Percentiles rank a stretch among this genome's conserved stretches.
Evolutionary conservation across 2,113 vertebrate species (phyloP).

Genomic region (Lipotes vexillifer): DNA sequence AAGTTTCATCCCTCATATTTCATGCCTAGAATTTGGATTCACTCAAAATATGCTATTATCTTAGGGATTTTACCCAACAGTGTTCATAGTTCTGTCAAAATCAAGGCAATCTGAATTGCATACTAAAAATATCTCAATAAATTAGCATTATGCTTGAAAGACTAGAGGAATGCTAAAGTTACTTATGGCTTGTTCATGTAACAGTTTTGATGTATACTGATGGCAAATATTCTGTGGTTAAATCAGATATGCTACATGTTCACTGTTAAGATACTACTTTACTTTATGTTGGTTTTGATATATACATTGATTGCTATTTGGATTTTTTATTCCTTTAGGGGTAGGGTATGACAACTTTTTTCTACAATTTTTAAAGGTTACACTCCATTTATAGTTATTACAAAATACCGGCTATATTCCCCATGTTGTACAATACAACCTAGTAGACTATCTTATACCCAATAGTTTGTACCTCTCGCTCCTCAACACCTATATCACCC

Average conservation of each 20-base stretch:
- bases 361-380: not conserved
- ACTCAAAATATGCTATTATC: conserved; percentile 5
- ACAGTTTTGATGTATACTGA: not conserved
- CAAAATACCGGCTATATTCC: not conserved
- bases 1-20: not conserved
- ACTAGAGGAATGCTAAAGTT: not conserved
- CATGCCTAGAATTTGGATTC: conserved; percentile 11
- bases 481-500: not conserved
- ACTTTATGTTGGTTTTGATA: not conserved
- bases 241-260: not conserved
- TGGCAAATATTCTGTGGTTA: conserved; percentile 2
- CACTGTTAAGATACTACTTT: conserved; percentile 13
- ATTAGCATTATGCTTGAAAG: not conserved
- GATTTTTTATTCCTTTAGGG: not conserved
- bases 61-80: conserved; percentile 11
- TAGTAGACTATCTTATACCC: not conserved
- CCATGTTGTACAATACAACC: not conserved
- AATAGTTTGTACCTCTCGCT: too few relatives aligned
- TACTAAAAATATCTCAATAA: conserved; percentile 21
- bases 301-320: not conserved
- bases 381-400: not conserved
- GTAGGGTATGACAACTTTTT: not conserved
- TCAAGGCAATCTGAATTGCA: not conserved
- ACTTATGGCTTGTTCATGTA: not conserved
- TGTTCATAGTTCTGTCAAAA: conserved; percentile 51